Conservation (phyloP, 1,140 invertebrate genomes). For the Brachionus manjavacas region DNA sequence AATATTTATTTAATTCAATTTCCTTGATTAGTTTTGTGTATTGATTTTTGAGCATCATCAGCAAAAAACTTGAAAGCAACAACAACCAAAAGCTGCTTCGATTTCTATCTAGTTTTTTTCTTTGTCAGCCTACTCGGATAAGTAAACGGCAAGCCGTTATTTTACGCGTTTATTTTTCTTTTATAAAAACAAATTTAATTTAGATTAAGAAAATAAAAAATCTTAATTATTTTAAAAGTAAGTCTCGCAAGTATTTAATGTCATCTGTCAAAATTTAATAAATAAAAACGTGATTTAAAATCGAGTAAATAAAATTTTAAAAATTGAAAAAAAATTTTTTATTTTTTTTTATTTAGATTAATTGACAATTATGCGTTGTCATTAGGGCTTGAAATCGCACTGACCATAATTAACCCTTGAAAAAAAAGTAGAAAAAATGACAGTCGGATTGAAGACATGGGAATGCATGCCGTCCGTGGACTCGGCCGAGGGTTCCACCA, state of each 20-base stretch:
- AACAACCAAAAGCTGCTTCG: neutral
- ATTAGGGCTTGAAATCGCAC: neutral
- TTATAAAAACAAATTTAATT: neutral
- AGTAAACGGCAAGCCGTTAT: neutral
- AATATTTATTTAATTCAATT: constrained; percentile 23
- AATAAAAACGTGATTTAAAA: neutral
- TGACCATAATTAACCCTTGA: neutral
- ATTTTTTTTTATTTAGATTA: neutral
- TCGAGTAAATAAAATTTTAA: neutral
- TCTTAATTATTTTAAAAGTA: neutral
- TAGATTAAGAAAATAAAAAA: neutral
- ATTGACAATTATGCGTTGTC: constrained; percentile 8
- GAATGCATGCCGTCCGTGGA: neutral
- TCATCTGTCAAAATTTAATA: neutral
- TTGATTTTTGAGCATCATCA: neutral
- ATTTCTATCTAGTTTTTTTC: neutral
- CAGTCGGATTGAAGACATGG: constrained; percentile 32
- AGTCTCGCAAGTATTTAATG: neutral
- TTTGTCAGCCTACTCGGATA: neutral
- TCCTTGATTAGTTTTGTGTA: neutral
- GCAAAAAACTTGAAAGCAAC: neutral
- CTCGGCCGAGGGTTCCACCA: neutral
- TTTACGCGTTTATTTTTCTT: neutral
- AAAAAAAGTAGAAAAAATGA: constrained; percentile 8
- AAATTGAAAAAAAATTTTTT: neutral